Evolutionary conservation across 2,888 invertebrate species (phyloP).

Genomic region (Cephus rjabovi): DNA sequence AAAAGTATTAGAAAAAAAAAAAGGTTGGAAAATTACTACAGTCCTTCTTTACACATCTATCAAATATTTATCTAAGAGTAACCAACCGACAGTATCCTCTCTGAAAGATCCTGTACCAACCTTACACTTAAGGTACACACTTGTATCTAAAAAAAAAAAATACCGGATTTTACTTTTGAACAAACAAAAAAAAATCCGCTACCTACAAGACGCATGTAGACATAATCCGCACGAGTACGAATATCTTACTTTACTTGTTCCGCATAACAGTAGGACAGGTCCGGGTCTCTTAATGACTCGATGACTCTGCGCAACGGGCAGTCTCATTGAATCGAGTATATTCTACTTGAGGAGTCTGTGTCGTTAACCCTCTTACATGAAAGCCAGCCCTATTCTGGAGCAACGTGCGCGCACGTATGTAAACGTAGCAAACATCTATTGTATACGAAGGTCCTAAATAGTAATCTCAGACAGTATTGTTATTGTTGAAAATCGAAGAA

Average conservation of each 20-base stretch:
- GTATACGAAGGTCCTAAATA: neutral
- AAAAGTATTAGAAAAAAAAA: neutral
- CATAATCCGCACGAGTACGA: neutral
- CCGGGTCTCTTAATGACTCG: constrained; percentile 8
- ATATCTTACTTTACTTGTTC: constrained; percentile 5
- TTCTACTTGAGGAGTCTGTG: neutral
- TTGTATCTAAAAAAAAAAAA: neutral
- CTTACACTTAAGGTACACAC: neutral
- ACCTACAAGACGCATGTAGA: neutral
- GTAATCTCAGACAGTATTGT: neutral
- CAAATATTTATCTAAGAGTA: neutral
- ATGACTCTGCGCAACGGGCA: constrained; percentile 5
- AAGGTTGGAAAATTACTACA: neutral
- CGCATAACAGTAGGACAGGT: constrained; percentile 12
- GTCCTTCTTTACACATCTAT: neutral
- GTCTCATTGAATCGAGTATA: neutral
- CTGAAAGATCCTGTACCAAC: neutral
- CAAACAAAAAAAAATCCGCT: neutral
- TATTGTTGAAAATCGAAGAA: neutral
- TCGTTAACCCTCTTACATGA: constrained; percentile 14
- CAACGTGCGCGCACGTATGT: neutral
- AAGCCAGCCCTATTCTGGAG: neutral
- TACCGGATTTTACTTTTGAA: neutral
- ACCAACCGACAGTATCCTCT: neutral
- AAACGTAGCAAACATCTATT: neutral